Conservation (phyloP, 2,797 vertebrate genomes). For the Geotrypetes seraphini region DNA sequence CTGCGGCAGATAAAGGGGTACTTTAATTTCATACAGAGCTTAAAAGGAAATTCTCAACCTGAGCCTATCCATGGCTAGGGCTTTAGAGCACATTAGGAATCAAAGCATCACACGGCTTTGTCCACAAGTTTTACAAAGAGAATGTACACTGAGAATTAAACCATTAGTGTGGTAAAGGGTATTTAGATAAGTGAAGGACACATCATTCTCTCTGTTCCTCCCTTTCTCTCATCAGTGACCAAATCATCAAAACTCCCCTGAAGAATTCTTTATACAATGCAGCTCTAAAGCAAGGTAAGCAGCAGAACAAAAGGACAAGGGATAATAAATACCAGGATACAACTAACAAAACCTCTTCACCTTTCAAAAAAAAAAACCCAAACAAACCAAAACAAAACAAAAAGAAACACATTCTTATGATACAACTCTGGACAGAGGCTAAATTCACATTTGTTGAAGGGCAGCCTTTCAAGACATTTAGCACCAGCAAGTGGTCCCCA, state of each 20-base stretch:
- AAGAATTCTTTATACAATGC: slow-evolving; percentile 25
- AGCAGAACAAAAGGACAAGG: slow-evolving; percentile 35
- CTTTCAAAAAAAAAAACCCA: slow-evolving; percentile 21
- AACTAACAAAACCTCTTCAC: too few species aligned
- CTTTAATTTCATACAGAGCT: slow-evolving; percentile 33
- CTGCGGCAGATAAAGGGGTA: slow-evolving; percentile 40
- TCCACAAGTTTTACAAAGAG: slow-evolving; percentile 24
- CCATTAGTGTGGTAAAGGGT: slow-evolving; percentile 17
- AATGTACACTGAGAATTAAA: slow-evolving; percentile 20
- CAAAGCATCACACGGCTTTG: too few species aligned
- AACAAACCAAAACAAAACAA: slow-evolving; percentile 38
- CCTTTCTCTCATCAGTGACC: too few species aligned
- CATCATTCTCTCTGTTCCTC: too few species aligned
- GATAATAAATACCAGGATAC: too few species aligned
- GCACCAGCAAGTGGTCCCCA: slow-evolving; percentile 38
- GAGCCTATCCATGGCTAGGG: too few species aligned
- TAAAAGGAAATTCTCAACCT: slow-evolving; percentile 2
- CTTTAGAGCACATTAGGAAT: too few species aligned
- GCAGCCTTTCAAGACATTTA: slow-evolving; percentile 28
- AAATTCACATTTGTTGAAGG: slow-evolving; percentile 34
- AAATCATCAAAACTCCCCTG: slow-evolving; percentile 11
- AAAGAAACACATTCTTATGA: slow-evolving; percentile 23
- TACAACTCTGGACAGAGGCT: slow-evolving; percentile 21
- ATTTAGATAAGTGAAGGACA: too few species aligned
- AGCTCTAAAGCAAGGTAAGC: slow-evolving; percentile 21